Evolutionary conservation across 2,888 invertebrate species (phyloP), one percentile per base, ranked within the genome.

Genomic region (Thereva unica): DNA sequence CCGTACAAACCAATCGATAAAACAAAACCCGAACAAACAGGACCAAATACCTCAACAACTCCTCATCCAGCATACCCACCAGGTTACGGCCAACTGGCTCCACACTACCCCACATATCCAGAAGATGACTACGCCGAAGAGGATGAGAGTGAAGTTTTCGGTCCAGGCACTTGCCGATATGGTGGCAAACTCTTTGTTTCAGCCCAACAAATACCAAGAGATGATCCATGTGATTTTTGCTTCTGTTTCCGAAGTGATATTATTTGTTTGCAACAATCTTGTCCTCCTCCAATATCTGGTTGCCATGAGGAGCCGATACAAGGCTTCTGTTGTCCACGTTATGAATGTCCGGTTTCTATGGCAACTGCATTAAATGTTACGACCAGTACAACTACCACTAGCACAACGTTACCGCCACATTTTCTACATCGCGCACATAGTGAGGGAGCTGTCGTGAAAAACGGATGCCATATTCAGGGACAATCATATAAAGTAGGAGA

Each of bases 171-270:
- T 57, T 95, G 95, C 76, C 86, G 95, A 74, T 95, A 94, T 75
- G 93, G 93, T 67, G 94, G 95, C 74, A 93, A 93, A 82, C 89
- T 95, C 55, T 95, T 93, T 79, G 93, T 95, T 49, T 95, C 95
- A 2, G 95, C 95, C 1, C 95, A 95, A 82, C 95, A 96, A 83
- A 95, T 96, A 75, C 95, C 95, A 47, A 85, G 95, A 73, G 93
- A 94, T 74, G 94, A 96, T 83, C 94, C 95, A 35, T 96, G 95
- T 79, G 95, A 95, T 78, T 96, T 95, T 84, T 96, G 95, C 82
- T 95, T 96, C 89, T 96, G 95, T 84, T 96, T 95, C 85, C 87
- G 95, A 80, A 93, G 95, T 78, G 95, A 95, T 77, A 95, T 96
- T 74, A 95, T 96, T 76, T 96, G 95, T 75, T 84, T 95, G 71